These are phyloP conservation scores for Tiaroga cobitis DNA, from an alignment of 2,797 vertebrate species.

Conservation along the genomic window DNA sequence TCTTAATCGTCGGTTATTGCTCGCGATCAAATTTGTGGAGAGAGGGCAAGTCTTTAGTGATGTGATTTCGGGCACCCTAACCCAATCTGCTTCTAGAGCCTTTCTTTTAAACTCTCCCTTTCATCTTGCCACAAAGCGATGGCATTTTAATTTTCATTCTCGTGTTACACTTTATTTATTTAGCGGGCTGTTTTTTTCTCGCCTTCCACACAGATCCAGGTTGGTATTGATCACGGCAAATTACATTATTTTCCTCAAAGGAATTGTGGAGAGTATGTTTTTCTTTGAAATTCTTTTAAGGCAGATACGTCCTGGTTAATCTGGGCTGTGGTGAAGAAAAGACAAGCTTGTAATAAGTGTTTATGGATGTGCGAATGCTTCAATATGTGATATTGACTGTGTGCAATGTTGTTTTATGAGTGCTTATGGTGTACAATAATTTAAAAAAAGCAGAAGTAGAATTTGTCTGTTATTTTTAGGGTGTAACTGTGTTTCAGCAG, in stretches of 20 bases:
- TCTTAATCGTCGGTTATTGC: conserved; percentile 98
- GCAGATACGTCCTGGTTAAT: conserved; percentile 62
- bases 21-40: conserved; percentile 92
- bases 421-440: conserved; percentile 16
- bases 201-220: conserved; percentile 75
- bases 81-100: conserved; percentile 84
- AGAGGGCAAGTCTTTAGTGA: conserved; percentile 95
- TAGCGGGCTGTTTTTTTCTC: conserved; percentile 59
- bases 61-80: conserved; percentile 90
- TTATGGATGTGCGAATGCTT: conserved; percentile 50
- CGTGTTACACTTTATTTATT: conserved; percentile 73
- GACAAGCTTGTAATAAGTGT: conserved; percentile 63
- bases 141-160: conserved; percentile 94
- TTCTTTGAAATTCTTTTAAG: conserved; percentile 71
- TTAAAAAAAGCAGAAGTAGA: conserved; percentile 21
- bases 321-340: conserved; percentile 70
- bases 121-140: conserved; percentile 82
- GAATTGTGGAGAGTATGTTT: conserved; percentile 68
- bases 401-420: conserved; percentile 34
- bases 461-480: neutral
- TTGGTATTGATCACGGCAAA: conserved; percentile 75
- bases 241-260: conserved; percentile 71
- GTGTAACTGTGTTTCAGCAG: neutral
- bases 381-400: conserved; percentile 54
- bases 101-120: conserved; percentile 84